phyloP scores from a whole-genome alignment of 2,888 invertebrate species.

The Criorhina ranunculi region DNA sequence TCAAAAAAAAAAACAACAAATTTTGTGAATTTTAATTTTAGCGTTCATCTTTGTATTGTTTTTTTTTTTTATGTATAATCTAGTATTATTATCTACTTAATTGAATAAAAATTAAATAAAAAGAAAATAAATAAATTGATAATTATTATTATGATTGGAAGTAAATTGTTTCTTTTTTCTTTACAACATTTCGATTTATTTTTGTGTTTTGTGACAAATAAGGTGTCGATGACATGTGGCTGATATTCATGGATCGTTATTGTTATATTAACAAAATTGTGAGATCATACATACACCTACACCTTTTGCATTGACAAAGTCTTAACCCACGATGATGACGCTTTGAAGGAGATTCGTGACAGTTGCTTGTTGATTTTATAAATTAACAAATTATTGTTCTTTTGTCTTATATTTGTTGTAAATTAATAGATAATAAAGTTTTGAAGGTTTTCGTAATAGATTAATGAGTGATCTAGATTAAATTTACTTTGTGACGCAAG shows the following conservation, averaged over 20 bases:
- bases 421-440: constrained; percentile 21
- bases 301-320: background rate
- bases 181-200: constrained; percentile 7
- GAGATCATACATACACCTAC: constrained; percentile 8
- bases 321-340: constrained; percentile 6
- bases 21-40: constrained; percentile 60
- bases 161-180: constrained; percentile 26
- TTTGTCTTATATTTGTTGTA: constrained; percentile 12
- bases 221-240: constrained; percentile 3
- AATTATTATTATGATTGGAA: constrained; percentile 62
- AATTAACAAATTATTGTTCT: constrained; percentile 31
- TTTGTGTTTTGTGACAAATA: background rate
- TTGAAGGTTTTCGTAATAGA: constrained; percentile 26
- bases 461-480: constrained; percentile 48
- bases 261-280: constrained; percentile 13
- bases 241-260: background rate
- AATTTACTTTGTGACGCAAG: constrained; percentile 25
- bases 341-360: constrained; percentile 8
- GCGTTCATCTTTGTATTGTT: constrained; percentile 59
- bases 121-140: constrained; percentile 35
- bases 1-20: too few species aligned
- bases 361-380: constrained; percentile 13
- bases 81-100: constrained; percentile 57
- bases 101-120: constrained; percentile 49
- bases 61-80: constrained; percentile 38